Conservation (phyloP, 2,113 vertebrate species). For the Pteronura brasiliensis region DNA sequence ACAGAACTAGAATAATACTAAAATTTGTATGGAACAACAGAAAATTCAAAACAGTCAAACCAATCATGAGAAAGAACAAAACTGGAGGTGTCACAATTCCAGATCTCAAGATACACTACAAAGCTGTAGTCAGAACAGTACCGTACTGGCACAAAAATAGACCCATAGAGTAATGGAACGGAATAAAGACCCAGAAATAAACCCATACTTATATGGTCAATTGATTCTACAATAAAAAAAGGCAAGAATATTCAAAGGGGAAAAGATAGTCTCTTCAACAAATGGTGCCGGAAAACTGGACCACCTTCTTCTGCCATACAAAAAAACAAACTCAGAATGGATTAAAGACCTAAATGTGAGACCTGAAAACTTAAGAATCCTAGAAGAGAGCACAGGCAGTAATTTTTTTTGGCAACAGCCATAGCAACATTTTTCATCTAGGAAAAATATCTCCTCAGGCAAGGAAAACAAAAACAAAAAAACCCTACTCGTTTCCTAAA, state of each 20-base stretch:
- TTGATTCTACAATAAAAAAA: neutral
- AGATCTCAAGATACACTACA: neutral
- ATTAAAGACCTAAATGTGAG: neutral
- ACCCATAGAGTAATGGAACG: neutral
- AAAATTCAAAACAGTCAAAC: neutral
- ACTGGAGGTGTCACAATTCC: neutral
- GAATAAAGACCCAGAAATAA: neutral
- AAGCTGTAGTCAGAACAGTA: neutral
- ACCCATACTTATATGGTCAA: neutral
- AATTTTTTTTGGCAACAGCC: neutral
- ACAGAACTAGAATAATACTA: neutral
- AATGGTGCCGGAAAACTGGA: neutral
- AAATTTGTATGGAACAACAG: neutral
- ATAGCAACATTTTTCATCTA: neutral
- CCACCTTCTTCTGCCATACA: neutral
- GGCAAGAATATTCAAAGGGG: neutral
- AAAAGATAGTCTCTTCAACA: neutral
- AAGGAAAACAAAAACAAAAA: neutral
- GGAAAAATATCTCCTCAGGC: neutral
- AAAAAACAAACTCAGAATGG: neutral
- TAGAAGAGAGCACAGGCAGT: neutral
- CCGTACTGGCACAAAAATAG: neutral
- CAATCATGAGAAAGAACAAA: neutral
- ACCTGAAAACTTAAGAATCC: neutral
- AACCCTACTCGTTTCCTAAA: neutral